Evolutionary conservation across 2,888 invertebrate genomes (phyloP), one percentile per base, ranked within the genome.

Genomic region (Falcaria lacertinaria): DNA sequence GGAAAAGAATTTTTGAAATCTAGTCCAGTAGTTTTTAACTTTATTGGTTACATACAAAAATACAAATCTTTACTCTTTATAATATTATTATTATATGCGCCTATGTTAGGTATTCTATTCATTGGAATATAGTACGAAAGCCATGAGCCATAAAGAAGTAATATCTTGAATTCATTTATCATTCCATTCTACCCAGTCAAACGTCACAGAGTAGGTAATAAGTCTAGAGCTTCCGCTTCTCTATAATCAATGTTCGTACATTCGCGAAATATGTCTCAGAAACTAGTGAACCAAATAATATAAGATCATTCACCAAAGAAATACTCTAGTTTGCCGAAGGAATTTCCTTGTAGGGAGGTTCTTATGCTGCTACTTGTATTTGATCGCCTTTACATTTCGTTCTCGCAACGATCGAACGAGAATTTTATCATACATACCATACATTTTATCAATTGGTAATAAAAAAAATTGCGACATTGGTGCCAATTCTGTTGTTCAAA

Each of bases 301-400:
- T 52, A 53, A 48, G 37, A 60, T 57, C 55, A 53, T 51, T 49
- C 55, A 45, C 57, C 50, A 45, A 47, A 46, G 52, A 59, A 47
- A 39, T 49, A 49, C 52, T 50, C 48, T 50, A 55, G 51, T 59
- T 48, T 43, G 45, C 47, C 50, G 44, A 40, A 44, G 47, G 42
- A 50, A 43, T 37, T 45, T 57, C 25, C 39, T 39, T 45, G 38
- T 28, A 51, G 46, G 43, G 52, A 43, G 53, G 52, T 56, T 42
- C 42, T 46, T 44, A 54, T 44, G 50, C 51, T 38, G 15, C 39
- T 44, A 41, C 41, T 37, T 34, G 33, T 36, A 25, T 8, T 33
- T 41, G 51, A 28, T 50, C 44, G 28, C 28, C 11, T 11, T 28
- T 28, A 2, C 11, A 28, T 28, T 28, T 11, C 11, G 28, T 11